Evolutionary conservation across 2,888 invertebrate genomes (phyloP), one percentile per base, ranked within the genome.

Genomic region (Patella caerulea): DNA sequence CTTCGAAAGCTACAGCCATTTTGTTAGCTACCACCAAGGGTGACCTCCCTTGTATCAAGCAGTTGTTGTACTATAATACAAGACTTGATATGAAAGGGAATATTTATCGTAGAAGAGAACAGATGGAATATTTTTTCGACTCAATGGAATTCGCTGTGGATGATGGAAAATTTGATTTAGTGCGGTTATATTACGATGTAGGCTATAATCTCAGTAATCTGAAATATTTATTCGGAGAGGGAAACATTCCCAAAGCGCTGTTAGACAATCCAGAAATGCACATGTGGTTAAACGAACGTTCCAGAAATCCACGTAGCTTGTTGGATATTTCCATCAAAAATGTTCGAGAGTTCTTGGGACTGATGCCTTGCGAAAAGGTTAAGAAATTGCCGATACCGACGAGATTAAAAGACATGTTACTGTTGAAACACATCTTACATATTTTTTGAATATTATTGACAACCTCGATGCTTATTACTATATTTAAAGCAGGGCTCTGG

Each of bases 81-180:
- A 71, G 83, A 73, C 77, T 86, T 53, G 79, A 81, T 29, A 78
- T 73, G 45, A 86, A 82, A 73, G 87, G 85, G 19, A 79, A 80
- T 11, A 82, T 87, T 17, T 81, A 75, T 71, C 80, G 80, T 15
- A 74, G 81, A 1, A 77, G 84, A 1, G 79, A 83, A 17, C 84
- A 86, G 11, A 74, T 81, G 52, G 84, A 84, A n/a, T 83, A 84
- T 77, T 76, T 75, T 19, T 72, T 85, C 65, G 86, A 88, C 77
- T 81, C 87, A 3, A 86, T 86, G 71, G 84, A 88, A 73, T 77
- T 87, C 72, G 87, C 88, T 0, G 78, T 88, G 34, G 79, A 86
- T 73, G 79, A 82, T n/a, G 83, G 83, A n/a, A 81, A 79, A 72
- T 83, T 85, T n/a, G 83, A 86, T 17, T 78, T 86, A 14, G 85